Base-by-base conservation (phyloP, 1,140 invertebrate species). In the Drosophila nannoptera region DNA sequence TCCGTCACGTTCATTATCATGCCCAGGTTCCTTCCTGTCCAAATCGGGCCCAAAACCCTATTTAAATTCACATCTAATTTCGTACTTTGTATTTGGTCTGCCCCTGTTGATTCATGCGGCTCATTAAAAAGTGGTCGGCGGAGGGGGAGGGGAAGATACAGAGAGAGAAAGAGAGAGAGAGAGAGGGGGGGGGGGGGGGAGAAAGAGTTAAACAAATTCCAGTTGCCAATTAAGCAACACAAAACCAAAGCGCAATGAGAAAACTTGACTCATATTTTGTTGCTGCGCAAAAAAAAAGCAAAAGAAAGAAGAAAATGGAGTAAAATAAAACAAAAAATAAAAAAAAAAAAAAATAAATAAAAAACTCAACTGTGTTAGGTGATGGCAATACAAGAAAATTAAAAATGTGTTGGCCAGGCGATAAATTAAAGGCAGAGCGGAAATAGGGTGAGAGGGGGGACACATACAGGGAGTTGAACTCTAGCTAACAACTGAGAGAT, bases 261-360 rank as follows among this genome's bases (percentile, higher is more conserved):
- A 73, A 78, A 65, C 80, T 77, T 83, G 73, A 83, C 76, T 84
- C 80, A 84, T 78, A 69, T 76, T 60, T 66, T 32, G 36, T 56
- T 54, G 63, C 53, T 42, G 35, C n/a, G 53, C 40, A 29, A 64
- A 69, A 73, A 64, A 67, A 16, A 14, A 16, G 29, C 29, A 9
- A 16, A 11, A 58, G 49, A 59, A 62, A 49, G 65, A 76, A 63
- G 59, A 22, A 22, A 3, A 22, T 2, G 22, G 3, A 22, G 22
- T 3, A 22, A 22, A 22, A 22, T 14, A 43, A n/a, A 4, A 16
- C 12, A 43, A 14, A 43, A 43, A 22, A 22, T 22, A 22, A 22
- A 22, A 22, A 22, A 22, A 22, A 2, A 22, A 22, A 22, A 22
- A 2, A 22, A 22, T 22, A 43, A 43, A 11, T 6, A 16, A 43